phyloP scores from a whole-genome alignment of 2,888 invertebrate genomes.

The Stomorhina lunata region DNA sequence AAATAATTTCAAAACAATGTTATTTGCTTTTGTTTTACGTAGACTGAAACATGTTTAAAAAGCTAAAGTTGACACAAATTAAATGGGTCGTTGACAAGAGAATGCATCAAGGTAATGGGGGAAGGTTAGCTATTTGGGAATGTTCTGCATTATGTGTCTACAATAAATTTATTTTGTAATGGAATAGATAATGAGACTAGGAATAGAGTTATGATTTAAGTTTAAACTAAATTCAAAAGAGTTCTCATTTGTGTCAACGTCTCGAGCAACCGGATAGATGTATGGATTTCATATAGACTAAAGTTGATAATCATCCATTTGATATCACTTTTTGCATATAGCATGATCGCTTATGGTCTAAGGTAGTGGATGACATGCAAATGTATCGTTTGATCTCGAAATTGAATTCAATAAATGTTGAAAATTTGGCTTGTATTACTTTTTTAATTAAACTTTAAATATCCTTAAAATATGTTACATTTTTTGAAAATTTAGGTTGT shows the following conservation, averaged over 20 bases:
- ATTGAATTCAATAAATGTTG: constrained; percentile 95
- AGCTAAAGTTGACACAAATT: constrained; percentile 42
- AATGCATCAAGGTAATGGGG: no score
- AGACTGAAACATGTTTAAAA: constrained; percentile 18
- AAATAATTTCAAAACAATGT: constrained; percentile 50
- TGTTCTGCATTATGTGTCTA: no score
- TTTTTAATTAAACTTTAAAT: no score
- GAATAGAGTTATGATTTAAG: no score
- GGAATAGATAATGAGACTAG: no score
- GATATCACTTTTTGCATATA: constrained; percentile 88
- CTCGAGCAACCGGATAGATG: constrained; percentile 96
- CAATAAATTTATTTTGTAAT: no score
- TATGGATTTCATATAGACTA: constrained; percentile 91
- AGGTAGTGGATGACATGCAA: constrained; percentile 75
- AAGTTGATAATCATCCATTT: constrained; percentile 90
- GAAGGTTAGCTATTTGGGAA: no score
- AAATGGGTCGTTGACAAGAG: constrained; percentile 19
- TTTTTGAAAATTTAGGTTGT: no score
- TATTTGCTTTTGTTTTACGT: constrained; percentile 18
- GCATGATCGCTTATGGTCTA: constrained; percentile 79
- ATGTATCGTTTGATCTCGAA: constrained; percentile 84
- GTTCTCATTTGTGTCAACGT: constrained; percentile 89
- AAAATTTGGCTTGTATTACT: constrained; percentile 98
- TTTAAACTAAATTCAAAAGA: no score
- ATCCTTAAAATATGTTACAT: no score